Evolutionary conservation across 2,113 vertebrate species (phyloP).

Genomic region (Cathartes aura): DNA sequence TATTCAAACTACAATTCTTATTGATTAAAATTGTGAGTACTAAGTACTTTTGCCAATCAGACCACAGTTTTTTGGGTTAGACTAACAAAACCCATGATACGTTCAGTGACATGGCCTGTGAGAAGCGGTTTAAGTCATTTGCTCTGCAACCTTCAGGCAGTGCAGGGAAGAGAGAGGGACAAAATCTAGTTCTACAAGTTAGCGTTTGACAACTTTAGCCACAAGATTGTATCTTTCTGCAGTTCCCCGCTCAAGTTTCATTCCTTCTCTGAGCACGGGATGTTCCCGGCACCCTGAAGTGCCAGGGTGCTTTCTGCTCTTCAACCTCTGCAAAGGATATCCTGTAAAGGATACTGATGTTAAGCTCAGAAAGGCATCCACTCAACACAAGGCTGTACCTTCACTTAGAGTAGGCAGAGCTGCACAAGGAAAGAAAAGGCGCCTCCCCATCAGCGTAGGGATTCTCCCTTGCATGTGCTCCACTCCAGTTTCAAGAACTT

Average conservation of each 20-base stretch:
- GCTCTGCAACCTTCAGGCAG: not conserved
- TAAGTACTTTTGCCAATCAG: not conserved
- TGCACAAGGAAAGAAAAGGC: not conserved
- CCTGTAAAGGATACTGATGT: not conserved
- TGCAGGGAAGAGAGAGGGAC: not conserved
- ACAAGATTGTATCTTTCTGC: not conserved
- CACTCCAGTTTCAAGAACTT: not conserved
- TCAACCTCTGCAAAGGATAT: not conserved
- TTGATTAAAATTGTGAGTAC: not conserved
- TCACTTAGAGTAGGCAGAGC: not conserved
- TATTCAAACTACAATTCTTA: not conserved
- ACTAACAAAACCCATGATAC: not conserved
- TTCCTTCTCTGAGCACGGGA: not conserved
- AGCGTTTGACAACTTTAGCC: not conserved
- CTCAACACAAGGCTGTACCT: not conserved
- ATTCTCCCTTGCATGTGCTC: fast-evolving
- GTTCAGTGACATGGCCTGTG: not conserved
- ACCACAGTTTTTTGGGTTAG: not conserved
- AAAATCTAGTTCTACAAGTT: not conserved
- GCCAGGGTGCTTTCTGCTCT: not conserved
- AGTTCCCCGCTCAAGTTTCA: not conserved
- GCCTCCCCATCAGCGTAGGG: not conserved
- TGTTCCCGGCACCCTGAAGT: not conserved
- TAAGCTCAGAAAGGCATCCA: not conserved
- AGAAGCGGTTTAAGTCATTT: not conserved